A percentile compares a stretch with the other conserved stretches of the same genome.
Conservation (phyloP, 1,140 invertebrate genomes). For the Asbolus verrucosus region DNA sequence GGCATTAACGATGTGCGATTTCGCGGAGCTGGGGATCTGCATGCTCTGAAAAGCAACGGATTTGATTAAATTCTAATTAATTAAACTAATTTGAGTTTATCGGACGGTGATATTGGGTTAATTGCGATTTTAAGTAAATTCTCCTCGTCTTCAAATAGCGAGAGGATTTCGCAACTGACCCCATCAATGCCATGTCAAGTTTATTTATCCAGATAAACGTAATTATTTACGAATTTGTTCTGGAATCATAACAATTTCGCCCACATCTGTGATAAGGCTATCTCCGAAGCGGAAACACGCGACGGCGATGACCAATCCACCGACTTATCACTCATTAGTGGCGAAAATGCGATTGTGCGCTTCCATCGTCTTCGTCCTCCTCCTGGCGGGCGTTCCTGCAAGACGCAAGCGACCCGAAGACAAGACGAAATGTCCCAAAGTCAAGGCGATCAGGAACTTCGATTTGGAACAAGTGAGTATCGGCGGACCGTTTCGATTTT, state of each 20-base stretch:
- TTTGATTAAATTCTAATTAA: conserved; percentile 19
- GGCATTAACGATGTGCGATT: too few relatives aligned
- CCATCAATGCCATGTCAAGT: too few relatives aligned
- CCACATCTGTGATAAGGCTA: conserved; percentile 20
- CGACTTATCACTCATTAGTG: neutral
- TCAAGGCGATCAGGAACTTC: conserved; percentile 69
- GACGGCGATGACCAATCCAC: conserved; percentile 5
- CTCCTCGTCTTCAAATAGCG: too few relatives aligned
- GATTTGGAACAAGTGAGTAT: conserved; percentile 65
- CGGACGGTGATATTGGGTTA: neutral
- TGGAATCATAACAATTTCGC: conserved; percentile 15
- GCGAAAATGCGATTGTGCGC: neutral
- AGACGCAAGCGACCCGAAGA: conserved; percentile 66
- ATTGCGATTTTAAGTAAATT: neutral
- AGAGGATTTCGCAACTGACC: too few relatives aligned
- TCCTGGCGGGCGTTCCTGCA: too few relatives aligned
- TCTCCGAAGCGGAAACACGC: conserved; percentile 11
- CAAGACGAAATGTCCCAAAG: conserved; percentile 72
- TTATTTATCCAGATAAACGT: too few relatives aligned
- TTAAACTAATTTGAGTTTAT: conserved; percentile 21
- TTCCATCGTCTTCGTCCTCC: neutral
- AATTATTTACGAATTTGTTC: neutral
- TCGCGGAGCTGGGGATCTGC: too few relatives aligned
- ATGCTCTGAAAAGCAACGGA: conserved; percentile 25
- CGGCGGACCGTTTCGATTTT: too few relatives aligned